Base-by-base conservation (phyloP, 2,113 vertebrate genomes). In the Eulemur rufifrons region DNA sequence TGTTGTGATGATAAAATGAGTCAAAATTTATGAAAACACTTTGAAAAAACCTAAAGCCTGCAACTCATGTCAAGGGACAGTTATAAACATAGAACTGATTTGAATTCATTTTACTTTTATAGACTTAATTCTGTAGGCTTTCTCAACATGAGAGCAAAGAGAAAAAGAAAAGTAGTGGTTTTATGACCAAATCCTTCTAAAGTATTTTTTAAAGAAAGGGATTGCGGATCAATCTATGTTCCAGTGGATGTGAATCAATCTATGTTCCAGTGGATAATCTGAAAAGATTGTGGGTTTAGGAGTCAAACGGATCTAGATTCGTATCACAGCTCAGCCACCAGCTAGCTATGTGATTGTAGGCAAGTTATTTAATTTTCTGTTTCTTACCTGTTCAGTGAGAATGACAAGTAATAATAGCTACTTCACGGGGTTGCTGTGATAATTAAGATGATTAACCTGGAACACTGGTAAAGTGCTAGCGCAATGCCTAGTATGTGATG, bases 301-400 rank as follows among this genome's bases (percentile, higher is more conserved):
- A 78, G 34, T 91, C 63, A 89, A 89, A 42, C 18, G 47, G 63
- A 47, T 96, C 52, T 92, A 50, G 77, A 93, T 83, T 71, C 45
- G n/a, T 32, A 83, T 89, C n/a, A 68, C 7, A 92, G 42, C 54
- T 71, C n/a, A 92, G n/a, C 37, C 66, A 17, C 82, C 18, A 27
- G 20, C 45, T 73, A 50, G 45, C n/a, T 93, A 20, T 84, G 54
- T 85, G 76, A 81, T 29, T 6, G 77, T 91, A 88, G 52, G 52
- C 47, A 94, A 77, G 21, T 92, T 56, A 59, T 47, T n/a, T 63
- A 84, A 86, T 32, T 68, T 93, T 92, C 56, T 89, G 25, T 63
- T 96, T 95, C 50, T 96, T 86, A 87, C 27, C 47, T 95, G 15
- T 78, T 63, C 69, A 85, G 17, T 59, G 18, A 92, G 52, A 83